phyloP scores from a whole-genome alignment of 2,888 invertebrate genomes.

The Leucophenga maculata region DNA sequence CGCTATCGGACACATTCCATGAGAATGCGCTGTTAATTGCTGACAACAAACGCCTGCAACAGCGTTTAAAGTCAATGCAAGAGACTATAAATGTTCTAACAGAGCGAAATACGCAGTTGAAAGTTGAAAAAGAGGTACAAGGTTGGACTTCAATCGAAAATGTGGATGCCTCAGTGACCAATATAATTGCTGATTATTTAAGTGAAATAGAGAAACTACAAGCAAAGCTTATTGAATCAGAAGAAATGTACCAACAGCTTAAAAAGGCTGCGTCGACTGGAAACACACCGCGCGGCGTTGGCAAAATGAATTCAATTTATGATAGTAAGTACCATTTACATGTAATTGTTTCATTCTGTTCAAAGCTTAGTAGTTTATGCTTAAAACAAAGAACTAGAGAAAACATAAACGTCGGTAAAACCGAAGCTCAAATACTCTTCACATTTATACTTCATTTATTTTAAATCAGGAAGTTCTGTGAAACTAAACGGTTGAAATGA shows the following conservation, averaged over 20 bases:
- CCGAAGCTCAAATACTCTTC: too few relatives aligned
- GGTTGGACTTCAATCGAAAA: slow-evolving; percentile 62
- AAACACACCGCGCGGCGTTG: slow-evolving; percentile 32
- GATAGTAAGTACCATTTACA: slow-evolving; percentile 47
- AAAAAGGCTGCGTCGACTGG: slow-evolving; percentile 71
- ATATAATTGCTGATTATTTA: slow-evolving; percentile 87
- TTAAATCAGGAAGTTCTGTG: too few relatives aligned
- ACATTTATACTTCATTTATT: too few relatives aligned
- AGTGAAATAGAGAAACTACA: slow-evolving; percentile 92
- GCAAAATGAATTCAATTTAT: slow-evolving; percentile 35
- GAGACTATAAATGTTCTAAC: slow-evolving; percentile 92
- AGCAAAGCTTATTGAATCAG: slow-evolving; percentile 90
- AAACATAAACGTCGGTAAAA: too few relatives aligned
- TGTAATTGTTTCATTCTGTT: too few relatives aligned
- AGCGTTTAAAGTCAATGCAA: slow-evolving; percentile 93
- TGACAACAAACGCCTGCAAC: slow-evolving; percentile 89
- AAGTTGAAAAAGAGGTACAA: slow-evolving; percentile 81
- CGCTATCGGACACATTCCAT: slow-evolving; percentile 94
- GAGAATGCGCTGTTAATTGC: slow-evolving; percentile 94
- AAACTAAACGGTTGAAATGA: too few relatives aligned
- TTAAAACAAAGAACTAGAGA: too few relatives aligned
- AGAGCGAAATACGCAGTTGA: slow-evolving; percentile 84
- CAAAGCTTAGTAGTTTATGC: too few relatives aligned
- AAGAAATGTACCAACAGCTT: slow-evolving; percentile 83
- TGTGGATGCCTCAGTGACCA: slow-evolving; percentile 75